Conservation (phyloP, 2,888 invertebrate genomes). For the Automeris io region DNA sequence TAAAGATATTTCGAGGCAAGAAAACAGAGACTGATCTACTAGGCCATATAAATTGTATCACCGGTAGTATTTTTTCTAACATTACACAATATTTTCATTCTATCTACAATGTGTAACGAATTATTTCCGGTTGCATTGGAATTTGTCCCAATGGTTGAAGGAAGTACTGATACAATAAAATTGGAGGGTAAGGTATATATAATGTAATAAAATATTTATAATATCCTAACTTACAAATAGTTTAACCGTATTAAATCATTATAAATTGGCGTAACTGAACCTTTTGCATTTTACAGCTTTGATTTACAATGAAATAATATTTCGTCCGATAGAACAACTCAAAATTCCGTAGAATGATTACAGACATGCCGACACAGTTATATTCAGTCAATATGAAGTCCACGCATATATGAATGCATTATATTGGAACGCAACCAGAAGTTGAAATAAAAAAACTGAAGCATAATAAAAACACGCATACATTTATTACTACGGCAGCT, state of each 20-base stretch:
- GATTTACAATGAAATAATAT: constrained; percentile 28
- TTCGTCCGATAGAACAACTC: constrained; percentile 4
- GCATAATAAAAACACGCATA: constrained; percentile 45
- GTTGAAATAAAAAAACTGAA: constrained; percentile 38
- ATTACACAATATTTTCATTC: constrained; percentile 21
- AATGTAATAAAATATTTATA: constrained; percentile 54
- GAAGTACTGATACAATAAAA: constrained; percentile 45
- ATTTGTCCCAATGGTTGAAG: constrained; percentile 26
- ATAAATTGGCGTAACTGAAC: constrained; percentile 44
- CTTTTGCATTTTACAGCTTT: constrained; percentile 29
- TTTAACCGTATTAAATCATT: constrained; percentile 30
- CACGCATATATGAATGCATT: constrained; percentile 6
- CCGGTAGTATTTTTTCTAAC: constrained; percentile 16
- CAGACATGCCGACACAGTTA: constrained; percentile 6
- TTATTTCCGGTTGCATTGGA: constrained; percentile 47
- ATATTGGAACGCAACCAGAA: constrained; percentile 24
- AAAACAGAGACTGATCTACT: too few relatives aligned
- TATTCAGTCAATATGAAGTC: constrained; percentile 1
- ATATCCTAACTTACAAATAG: constrained; percentile 34
- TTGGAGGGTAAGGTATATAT: constrained; percentile 37
- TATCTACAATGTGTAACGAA: constrained; percentile 29
- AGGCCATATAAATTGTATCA: not conserved
- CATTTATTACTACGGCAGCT: constrained; percentile 37
- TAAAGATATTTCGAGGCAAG: too few relatives aligned
- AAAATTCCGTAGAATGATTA: constrained; percentile 14